Conservation (phyloP, 2,888 invertebrate species). For the Diarsia dahlii region DNA sequence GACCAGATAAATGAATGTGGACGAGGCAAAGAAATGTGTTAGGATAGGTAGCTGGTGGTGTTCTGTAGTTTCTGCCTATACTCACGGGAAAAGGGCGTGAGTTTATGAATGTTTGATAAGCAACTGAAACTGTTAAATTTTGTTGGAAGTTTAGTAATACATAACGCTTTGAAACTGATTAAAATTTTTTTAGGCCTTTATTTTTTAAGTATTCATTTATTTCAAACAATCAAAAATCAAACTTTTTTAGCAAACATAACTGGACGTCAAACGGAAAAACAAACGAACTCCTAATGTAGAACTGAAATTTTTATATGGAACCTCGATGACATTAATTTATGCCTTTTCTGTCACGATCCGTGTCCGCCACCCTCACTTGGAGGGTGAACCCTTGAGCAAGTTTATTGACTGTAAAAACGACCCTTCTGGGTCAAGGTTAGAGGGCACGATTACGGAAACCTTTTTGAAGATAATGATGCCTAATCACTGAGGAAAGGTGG, state of each 20-base stretch:
- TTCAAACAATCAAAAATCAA: no score
- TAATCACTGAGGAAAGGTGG: background rate
- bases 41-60: no score
- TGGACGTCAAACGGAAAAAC: background rate
- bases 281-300: background rate
- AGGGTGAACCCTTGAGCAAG: conserved; percentile 66
- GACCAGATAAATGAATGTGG: no score
- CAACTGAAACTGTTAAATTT: background rate
- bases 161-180: background rate
- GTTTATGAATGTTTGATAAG: background rate
- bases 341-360: conserved; percentile 16
- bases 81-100: no score
- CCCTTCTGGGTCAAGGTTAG: conserved; percentile 44
- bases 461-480: conserved; percentile 13
- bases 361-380: conserved; percentile 37
- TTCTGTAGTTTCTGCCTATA: no score
- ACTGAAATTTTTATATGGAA: background rate
- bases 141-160: background rate
- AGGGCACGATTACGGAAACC: conserved; percentile 14
- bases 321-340: conserved; percentile 35
- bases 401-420: conserved; percentile 66
- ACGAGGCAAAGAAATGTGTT: no score
- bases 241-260: background rate
- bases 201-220: background rate
- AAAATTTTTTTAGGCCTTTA: background rate